These are phyloP conservation scores for Agelas oroides DNA, from an alignment of 37 sponge, comb jelly and placozoan species.

Conservation along the genomic window DNA sequence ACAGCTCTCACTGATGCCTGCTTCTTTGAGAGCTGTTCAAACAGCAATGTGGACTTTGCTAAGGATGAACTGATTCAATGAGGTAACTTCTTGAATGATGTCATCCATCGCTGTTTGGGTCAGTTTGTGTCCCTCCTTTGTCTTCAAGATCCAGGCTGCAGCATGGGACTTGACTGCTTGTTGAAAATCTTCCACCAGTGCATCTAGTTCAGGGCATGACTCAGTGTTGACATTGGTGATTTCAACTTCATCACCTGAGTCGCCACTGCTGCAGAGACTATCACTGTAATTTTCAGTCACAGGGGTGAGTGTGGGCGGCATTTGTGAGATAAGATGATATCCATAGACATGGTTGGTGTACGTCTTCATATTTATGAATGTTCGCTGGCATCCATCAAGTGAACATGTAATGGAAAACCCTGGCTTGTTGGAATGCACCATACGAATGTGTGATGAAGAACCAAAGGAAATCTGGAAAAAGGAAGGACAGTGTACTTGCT, in stretches of 20 bases:
- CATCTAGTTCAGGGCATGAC: no score
- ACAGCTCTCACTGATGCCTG: neutral
- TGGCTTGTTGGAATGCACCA: slow-evolving; percentile 16
- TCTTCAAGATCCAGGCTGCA: neutral
- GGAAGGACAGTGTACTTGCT: no score
- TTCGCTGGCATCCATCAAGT: slow-evolving; percentile 19
- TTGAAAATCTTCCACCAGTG: no score
- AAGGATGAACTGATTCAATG: neutral
- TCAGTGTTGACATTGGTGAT: no score
- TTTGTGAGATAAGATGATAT: no score
- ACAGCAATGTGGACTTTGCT: neutral
- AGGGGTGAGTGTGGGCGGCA: no score
- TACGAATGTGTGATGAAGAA: slow-evolving; percentile 14
- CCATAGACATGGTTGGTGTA: slow-evolving; percentile 34
- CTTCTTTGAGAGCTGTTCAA: neutral
- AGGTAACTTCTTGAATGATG: neutral
- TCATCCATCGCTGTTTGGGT: neutral
- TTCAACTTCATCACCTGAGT: neutral
- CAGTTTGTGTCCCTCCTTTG: slow-evolving; percentile 8
- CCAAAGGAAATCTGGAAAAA: no score
- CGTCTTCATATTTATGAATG: slow-evolving; percentile 18
- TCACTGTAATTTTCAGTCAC: no score
- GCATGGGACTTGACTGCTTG: no score
- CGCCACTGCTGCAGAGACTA: no score
- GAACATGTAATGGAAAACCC: slow-evolving; percentile 16